Evolutionary conservation across 2,888 invertebrate genomes (phyloP).

Genomic region (Latrodectus hesperus): DNA sequence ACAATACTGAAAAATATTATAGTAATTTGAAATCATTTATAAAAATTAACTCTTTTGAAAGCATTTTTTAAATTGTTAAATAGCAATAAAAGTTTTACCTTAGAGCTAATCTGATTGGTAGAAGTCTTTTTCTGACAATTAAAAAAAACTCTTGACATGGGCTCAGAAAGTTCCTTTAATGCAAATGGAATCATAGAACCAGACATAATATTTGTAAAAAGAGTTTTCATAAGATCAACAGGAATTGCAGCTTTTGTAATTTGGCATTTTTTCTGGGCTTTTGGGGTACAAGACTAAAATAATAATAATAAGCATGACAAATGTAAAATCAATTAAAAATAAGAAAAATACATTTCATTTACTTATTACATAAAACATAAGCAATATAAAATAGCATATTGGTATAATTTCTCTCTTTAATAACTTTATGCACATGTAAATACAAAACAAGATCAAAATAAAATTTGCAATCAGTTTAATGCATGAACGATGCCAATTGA

Average conservation of each 20-base stretch:
- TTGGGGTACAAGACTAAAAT: conserved; percentile 52
- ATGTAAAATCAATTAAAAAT: neutral
- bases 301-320: neutral
- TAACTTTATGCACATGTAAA: too few species aligned
- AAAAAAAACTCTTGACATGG: conserved; percentile 34
- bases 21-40: too few species aligned
- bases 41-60: neutral
- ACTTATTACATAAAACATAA: too few species aligned
- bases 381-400: too few species aligned
- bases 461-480: too few species aligned
- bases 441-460: too few species aligned
- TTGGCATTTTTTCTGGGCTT: conserved; percentile 44
- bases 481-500: too few species aligned
- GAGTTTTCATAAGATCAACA: conserved; percentile 42
- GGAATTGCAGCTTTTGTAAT: conserved; percentile 41
- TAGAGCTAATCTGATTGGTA: conserved; percentile 9
- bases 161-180: conserved; percentile 27
- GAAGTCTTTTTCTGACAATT: conserved; percentile 19
- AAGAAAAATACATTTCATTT: neutral
- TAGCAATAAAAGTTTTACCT: conserved; percentile 32
- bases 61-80: neutral
- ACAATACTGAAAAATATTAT: too few species aligned
- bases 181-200: conserved; percentile 32
- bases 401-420: too few species aligned
- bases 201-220: conserved; percentile 41